phyloP scores from a whole-genome alignment of 2,113 vertebrate genomes.

The Perognathus longimembris region DNA sequence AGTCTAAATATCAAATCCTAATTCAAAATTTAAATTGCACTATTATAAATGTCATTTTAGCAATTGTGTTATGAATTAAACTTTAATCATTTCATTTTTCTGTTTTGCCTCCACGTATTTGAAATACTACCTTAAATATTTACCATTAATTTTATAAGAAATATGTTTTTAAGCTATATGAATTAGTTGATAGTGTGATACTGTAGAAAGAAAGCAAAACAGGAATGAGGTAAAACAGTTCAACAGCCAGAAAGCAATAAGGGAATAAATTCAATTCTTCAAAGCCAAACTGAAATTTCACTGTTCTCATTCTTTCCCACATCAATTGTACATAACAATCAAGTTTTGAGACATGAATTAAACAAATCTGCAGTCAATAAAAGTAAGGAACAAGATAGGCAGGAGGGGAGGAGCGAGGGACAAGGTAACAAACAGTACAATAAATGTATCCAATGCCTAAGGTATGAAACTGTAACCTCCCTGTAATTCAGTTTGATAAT shows the following conservation, averaged over 20 bases:
- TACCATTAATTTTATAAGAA: background rate
- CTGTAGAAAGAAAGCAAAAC: background rate
- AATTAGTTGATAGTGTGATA: background rate
- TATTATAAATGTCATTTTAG: background rate
- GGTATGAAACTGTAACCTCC: too few relatives aligned
- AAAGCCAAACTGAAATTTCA: background rate
- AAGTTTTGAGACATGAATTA: background rate
- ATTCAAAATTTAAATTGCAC: background rate
- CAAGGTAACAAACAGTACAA: too few relatives aligned
- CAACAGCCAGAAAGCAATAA: background rate
- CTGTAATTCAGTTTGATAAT: too few relatives aligned
- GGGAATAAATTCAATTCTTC: background rate
- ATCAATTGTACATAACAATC: background rate
- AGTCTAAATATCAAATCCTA: background rate
- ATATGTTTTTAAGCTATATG: background rate
- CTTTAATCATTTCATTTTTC: background rate
- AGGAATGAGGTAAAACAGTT: background rate
- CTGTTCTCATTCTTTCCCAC: background rate
- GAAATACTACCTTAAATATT: background rate
- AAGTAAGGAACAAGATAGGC: background rate
- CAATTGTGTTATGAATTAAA: constrained; percentile 7
- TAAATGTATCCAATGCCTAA: too few relatives aligned
- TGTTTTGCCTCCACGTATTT: constrained; percentile 7
- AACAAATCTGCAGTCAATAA: background rate
- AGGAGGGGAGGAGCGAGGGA: too few relatives aligned